Evolutionary conservation across 2,888 invertebrate species (phyloP).

Genomic region (Exephanes ischioxanthus): DNA sequence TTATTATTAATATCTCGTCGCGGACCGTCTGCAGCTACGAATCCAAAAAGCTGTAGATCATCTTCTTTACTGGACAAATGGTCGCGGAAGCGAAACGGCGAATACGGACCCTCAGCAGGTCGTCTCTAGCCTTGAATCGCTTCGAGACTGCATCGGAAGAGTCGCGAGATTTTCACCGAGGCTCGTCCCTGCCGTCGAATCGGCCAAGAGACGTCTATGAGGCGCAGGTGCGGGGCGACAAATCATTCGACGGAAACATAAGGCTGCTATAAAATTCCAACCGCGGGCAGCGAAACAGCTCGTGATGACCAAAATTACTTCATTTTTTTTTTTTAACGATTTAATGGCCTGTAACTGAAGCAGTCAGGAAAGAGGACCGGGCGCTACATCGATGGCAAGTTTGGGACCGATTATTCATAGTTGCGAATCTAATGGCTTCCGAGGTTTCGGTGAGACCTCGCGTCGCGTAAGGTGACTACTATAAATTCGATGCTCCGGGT

Average conservation of each 20-base stretch:
- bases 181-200: slow-evolving; percentile 1
- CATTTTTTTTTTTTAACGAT: not conserved
- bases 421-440: slow-evolving; percentile 12
- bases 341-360: slow-evolving; percentile 13
- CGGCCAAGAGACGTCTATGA: slow-evolving; percentile 19
- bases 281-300: not conserved
- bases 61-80: slow-evolving; percentile 20
- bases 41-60: slow-evolving; percentile 12
- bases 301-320: not conserved
- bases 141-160: not conserved
- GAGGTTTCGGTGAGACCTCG: slow-evolving; percentile 17
- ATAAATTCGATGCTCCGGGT: not conserved
- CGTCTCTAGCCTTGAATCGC: slow-evolving; percentile 30
- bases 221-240: slow-evolving; percentile 27
- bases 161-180: not conserved
- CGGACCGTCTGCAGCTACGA: not conserved
- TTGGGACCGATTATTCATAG: slow-evolving; percentile 29
- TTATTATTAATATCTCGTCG: slow-evolving; percentile 23
- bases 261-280: slow-evolving; percentile 3
- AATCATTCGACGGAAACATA: slow-evolving; percentile 44
- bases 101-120: not conserved
- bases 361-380: not conserved
- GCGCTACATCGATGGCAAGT: not conserved
- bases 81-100: not conserved
- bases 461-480: not conserved